Evolutionary conservation across 1,140 invertebrate genomes (phyloP).

Genomic region (Zaprionus gabonicus): DNA sequence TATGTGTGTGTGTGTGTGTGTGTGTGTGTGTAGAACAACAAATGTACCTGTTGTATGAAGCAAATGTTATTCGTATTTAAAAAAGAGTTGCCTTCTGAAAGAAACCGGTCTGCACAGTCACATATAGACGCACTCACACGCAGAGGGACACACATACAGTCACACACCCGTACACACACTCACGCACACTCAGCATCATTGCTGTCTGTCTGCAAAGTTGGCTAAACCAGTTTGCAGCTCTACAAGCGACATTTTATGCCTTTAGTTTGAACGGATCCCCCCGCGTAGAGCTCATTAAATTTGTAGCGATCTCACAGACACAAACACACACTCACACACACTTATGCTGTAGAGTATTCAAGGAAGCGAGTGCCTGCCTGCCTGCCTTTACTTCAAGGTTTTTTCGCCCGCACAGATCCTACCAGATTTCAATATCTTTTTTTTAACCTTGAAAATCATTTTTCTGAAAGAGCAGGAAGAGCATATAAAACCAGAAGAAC

Average conservation of each 20-base stretch:
- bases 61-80: slow-evolving; percentile 54
- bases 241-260: slow-evolving; percentile 54
- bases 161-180: slow-evolving; percentile 46
- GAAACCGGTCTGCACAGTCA: slow-evolving; percentile 48
- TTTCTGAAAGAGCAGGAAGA: slow-evolving; percentile 16
- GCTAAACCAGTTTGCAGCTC: slow-evolving; percentile 48
- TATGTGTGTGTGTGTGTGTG: neutral
- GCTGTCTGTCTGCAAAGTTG: slow-evolving; percentile 14
- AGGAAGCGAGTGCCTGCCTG: slow-evolving; percentile 12
- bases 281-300: slow-evolving; percentile 46
- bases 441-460: slow-evolving; percentile 36
- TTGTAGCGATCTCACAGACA: slow-evolving; percentile 30
- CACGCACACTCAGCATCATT: slow-evolving; percentile 54
- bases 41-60: slow-evolving; percentile 56
- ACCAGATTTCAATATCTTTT: slow-evolving; percentile 9
- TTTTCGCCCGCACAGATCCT: slow-evolving; percentile 18
- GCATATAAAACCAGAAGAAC: neutral
- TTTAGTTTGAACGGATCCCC: slow-evolving; percentile 27
- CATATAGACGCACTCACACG: slow-evolving; percentile 42
- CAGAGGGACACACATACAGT: slow-evolving; percentile 36
- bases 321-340: neutral
- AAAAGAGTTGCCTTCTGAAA: slow-evolving; percentile 38
- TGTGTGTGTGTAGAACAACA: slow-evolving; percentile 34
- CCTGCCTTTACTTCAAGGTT: neutral
- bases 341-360: neutral